Conservation (phyloP, 2,113 vertebrate species). For the Tor tambroides region DNA sequence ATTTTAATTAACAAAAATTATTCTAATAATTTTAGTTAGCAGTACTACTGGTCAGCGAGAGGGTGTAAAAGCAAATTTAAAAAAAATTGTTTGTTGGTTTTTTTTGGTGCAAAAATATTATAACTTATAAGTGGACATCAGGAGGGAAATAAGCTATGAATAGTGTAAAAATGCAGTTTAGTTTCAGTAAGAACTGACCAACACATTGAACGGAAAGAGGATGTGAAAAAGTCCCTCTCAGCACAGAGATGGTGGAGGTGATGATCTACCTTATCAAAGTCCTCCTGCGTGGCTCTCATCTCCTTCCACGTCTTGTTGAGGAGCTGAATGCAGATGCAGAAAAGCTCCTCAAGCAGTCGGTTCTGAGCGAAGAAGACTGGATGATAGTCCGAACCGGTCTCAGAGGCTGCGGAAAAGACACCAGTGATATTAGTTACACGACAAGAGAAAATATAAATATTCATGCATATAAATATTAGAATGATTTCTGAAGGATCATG, state of each 20-base stretch:
- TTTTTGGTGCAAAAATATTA: too few relatives aligned
- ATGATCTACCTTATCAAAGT: constrained; percentile 90
- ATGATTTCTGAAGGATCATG: too few relatives aligned
- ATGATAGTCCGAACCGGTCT: constrained; percentile 92
- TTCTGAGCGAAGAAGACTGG: constrained; percentile 98
- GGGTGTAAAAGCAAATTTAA: too few relatives aligned
- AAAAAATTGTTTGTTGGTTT: too few relatives aligned
- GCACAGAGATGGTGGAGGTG: background rate
- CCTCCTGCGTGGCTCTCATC: constrained; percentile 97
- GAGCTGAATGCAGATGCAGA: constrained; percentile 95
- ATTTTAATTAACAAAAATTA: too few relatives aligned
- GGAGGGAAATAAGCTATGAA: too few relatives aligned
- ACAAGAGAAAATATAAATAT: too few relatives aligned
- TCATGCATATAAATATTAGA: too few relatives aligned
- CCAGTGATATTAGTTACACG: background rate
- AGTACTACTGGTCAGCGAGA: background rate
- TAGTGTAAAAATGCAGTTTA: too few relatives aligned
- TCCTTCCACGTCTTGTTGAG: constrained; percentile 99
- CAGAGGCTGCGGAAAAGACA: constrained; percentile 80
- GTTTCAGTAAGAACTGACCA: background rate
- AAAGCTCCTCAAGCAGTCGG: constrained; percentile 91
- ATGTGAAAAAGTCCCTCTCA: background rate
- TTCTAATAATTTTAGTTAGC: too few relatives aligned
- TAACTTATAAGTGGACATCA: too few relatives aligned
- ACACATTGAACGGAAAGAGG: background rate